These are phyloP conservation scores for Xyliphius kryptos DNA, from an alignment of 2,113 vertebrate species.

Conservation along the genomic window DNA sequence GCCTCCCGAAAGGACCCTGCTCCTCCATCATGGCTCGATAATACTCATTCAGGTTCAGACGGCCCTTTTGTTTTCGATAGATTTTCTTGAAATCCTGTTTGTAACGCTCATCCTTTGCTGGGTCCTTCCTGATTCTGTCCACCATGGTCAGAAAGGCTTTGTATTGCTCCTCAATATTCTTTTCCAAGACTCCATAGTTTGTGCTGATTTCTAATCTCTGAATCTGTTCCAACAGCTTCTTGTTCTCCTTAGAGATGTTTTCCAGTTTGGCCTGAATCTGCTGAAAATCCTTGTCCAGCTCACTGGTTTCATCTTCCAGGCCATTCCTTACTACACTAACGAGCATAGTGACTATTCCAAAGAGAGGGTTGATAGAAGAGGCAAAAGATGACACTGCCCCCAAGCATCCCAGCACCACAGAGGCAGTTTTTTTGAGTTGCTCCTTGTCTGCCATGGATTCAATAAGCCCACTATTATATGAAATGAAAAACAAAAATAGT, in stretches of 20 bases:
- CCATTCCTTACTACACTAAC: slow-evolving; percentile 60
- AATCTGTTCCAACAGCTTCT: slow-evolving; percentile 56
- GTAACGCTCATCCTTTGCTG: slow-evolving; percentile 33
- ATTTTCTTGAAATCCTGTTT: slow-evolving; percentile 55
- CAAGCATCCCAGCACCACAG: slow-evolving; percentile 58
- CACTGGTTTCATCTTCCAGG: slow-evolving; percentile 51
- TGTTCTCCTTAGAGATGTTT: slow-evolving; percentile 63
- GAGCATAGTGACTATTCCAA: slow-evolving; percentile 63
- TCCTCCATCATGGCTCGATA: slow-evolving; percentile 58
- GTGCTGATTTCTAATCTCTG: slow-evolving; percentile 62
- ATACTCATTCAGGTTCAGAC: slow-evolving; percentile 59
- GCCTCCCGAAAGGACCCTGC: slow-evolving; percentile 48
- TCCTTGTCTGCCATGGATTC: slow-evolving; percentile 55
- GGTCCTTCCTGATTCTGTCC: slow-evolving; percentile 53
- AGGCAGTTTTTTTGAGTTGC: slow-evolving; percentile 51
- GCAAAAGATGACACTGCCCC: slow-evolving; percentile 68
- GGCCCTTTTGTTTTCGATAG: slow-evolving; percentile 59
- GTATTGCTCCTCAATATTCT: slow-evolving; percentile 71
- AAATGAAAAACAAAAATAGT: slow-evolving; percentile 11
- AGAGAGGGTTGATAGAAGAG: slow-evolving; percentile 65
- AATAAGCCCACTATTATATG: slow-evolving; percentile 9
- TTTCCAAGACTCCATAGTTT: slow-evolving; percentile 61
- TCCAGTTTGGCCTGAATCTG: slow-evolving; percentile 55
- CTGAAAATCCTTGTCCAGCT: slow-evolving; percentile 60
- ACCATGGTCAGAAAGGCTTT: slow-evolving; percentile 60